Conservation (phyloP, 1,140 invertebrate species). For the Aphaenogaster floridana region DNA sequence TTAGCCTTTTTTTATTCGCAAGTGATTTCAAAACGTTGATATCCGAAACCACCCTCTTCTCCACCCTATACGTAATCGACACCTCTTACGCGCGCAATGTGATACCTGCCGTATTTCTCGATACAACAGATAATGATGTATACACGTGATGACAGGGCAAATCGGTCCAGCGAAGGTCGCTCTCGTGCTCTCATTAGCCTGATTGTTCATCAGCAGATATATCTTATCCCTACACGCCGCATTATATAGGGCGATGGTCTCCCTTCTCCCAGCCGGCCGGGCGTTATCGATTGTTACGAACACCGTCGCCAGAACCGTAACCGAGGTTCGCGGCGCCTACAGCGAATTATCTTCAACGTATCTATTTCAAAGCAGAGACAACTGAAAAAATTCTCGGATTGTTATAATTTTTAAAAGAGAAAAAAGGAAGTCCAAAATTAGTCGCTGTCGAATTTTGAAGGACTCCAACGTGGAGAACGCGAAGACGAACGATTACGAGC, state of each 20-base stretch:
- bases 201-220: slow-evolving; percentile 53
- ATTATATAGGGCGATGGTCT: slow-evolving; percentile 69
- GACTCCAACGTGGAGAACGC: not conserved
- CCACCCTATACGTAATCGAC: not conserved
- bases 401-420: not conserved
- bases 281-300: slow-evolving; percentile 76
- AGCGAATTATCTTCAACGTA: not conserved
- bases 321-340: slow-evolving; percentile 22
- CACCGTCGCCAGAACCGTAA: slow-evolving; percentile 47
- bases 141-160: not conserved
- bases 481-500: not conserved
- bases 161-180: slow-evolving; percentile 15
- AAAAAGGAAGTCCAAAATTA: not conserved
- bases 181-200: slow-evolving; percentile 39
- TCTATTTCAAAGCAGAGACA: not conserved
- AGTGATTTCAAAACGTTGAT: not conserved
- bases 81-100: too few species aligned
- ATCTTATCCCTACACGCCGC: slow-evolving; percentile 60
- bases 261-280: slow-evolving; percentile 68
- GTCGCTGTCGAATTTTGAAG: not conserved
- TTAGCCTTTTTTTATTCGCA: not conserved
- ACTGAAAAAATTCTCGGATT: not conserved
- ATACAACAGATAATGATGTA: slow-evolving; percentile 3
- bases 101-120: not conserved
- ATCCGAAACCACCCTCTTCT: not conserved